A percentile compares a stretch with the other conserved stretches of the same genome.
Evolutionary conservation across 1,140 invertebrate genomes (phyloP).

Genomic region (Drosophila athabasca): DNA sequence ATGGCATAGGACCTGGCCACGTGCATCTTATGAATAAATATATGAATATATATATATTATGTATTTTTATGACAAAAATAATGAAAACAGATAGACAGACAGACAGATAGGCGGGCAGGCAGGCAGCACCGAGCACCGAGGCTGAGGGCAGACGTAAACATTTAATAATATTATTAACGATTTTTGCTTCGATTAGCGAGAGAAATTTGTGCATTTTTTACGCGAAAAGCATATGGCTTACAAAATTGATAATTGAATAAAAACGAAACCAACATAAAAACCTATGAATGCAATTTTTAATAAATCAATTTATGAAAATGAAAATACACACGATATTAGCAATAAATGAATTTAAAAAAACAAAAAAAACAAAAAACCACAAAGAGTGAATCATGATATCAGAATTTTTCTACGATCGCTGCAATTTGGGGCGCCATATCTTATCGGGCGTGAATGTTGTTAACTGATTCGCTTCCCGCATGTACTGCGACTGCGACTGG

Average conservation of each 20-base stretch:
- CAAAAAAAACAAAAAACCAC: constrained; percentile 14
- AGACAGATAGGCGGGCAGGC: constrained; percentile 10
- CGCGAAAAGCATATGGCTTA: constrained; percentile 73
- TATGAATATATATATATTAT: constrained; percentile 60
- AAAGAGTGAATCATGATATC: constrained; percentile 27
- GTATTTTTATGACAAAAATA: constrained; percentile 75
- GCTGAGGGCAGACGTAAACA: constrained; percentile 41
- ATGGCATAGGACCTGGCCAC: constrained; percentile 66
- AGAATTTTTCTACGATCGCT: background rate
- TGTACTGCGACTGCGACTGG: too few species aligned
- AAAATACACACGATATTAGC: constrained; percentile 71
- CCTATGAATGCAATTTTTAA: constrained; percentile 73
- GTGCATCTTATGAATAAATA: constrained; percentile 78
- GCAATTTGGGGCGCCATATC: constrained; percentile 30
- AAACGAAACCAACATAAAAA: constrained; percentile 22
- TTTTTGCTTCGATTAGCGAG: constrained; percentile 80
- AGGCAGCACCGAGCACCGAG: constrained; percentile 34
- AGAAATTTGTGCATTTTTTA: constrained; percentile 76
- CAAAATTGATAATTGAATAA: constrained; percentile 72
- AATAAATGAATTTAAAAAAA: constrained; percentile 63
- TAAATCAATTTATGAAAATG: constrained; percentile 78
- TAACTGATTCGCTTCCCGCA: background rate
- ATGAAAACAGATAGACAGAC: constrained; percentile 12
- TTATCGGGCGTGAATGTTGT: constrained; percentile 35
- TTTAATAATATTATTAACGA: constrained; percentile 72